These are phyloP conservation scores for Allolobophora icterica DNA, from an alignment of 2,888 invertebrate genomes.

Conservation along the genomic window DNA sequence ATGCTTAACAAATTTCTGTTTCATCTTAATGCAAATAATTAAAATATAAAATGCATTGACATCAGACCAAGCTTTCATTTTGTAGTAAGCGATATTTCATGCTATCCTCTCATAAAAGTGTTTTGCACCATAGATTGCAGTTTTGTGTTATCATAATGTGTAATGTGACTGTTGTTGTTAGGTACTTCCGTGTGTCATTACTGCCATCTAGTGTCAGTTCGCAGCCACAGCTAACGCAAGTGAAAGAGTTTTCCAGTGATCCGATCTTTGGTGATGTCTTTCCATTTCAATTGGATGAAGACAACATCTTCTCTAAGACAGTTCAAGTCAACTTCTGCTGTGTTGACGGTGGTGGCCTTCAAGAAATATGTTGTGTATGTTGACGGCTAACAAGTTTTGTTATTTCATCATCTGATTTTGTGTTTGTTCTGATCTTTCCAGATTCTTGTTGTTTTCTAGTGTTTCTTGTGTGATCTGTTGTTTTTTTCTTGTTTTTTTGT, in stretches of 20 bases:
- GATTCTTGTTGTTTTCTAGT: no score
- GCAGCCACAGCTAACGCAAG: slow-evolving; percentile 49
- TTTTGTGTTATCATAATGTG: background rate
- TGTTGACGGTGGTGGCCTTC: slow-evolving; percentile 68
- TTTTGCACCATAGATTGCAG: background rate
- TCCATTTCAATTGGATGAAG: slow-evolving; percentile 77
- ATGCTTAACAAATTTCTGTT: no score
- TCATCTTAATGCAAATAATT: no score
- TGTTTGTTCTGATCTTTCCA: no score
- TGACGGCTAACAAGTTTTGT: slow-evolving; percentile 67
- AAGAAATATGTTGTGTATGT: slow-evolving; percentile 80
- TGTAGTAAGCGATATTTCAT: no score
- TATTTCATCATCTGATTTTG: no score
- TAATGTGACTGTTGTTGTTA: slow-evolving; percentile 7
- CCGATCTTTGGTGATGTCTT: slow-evolving; percentile 82
- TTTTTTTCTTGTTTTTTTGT: no score
- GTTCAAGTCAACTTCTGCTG: slow-evolving; percentile 88
- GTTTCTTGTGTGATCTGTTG: no score
- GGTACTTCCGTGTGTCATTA: slow-evolving; percentile 31
- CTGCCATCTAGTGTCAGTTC: slow-evolving; percentile 30
- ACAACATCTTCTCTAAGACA: slow-evolving; percentile 84
- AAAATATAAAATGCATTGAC: no score
- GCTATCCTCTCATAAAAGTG: no score
- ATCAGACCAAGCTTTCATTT: no score
- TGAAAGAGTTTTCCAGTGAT: slow-evolving; percentile 74